Percentiles rank a stretch among this genome's conserved stretches.
These are phyloP conservation scores for Coptodon rendalli DNA, from an alignment of 2,113 vertebrate species.

Conservation along the genomic window DNA sequence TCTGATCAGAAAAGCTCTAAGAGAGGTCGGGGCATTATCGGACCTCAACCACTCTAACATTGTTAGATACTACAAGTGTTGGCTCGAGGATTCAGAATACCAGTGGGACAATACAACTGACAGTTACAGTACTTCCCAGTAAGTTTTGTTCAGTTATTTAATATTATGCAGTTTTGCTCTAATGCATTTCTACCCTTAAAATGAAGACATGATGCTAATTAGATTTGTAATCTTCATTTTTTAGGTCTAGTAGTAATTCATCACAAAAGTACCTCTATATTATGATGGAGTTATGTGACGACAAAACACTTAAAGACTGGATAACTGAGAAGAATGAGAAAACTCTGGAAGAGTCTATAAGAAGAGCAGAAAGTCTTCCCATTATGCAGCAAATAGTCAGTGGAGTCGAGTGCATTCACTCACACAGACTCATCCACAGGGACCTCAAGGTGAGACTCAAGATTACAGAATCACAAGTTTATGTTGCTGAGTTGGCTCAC, in stretches of 20 bases:
- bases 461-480: neutral
- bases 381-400: slow-evolving; percentile 49
- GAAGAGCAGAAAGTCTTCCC: slow-evolving; percentile 24
- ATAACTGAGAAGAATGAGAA: slow-evolving; percentile 58
- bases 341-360: slow-evolving; percentile 1
- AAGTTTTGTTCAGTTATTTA: neutral
- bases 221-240: neutral
- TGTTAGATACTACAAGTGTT: slow-evolving; percentile 63
- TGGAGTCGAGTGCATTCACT: slow-evolving; percentile 68
- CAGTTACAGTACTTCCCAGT: slow-evolving; percentile 52
- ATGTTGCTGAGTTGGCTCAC: neutral
- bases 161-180: neutral
- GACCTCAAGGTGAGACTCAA: slow-evolving; percentile 65
- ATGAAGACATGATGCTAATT: neutral
- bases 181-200: neutral
- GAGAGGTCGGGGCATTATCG: slow-evolving; percentile 54
- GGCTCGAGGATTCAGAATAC: slow-evolving; percentile 56
- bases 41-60: slow-evolving; percentile 63
- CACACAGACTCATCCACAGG: slow-evolving; percentile 59
- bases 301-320: slow-evolving; percentile 56
- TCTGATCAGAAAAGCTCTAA: slow-evolving; percentile 54
- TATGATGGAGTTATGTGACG: slow-evolving; percentile 73
- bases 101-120: slow-evolving; percentile 1
- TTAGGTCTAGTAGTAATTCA: slow-evolving; percentile 32
- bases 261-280: slow-evolving; percentile 60